Conservation (phyloP, 2,888 invertebrate genomes). For the Dusona sp. region DNA sequence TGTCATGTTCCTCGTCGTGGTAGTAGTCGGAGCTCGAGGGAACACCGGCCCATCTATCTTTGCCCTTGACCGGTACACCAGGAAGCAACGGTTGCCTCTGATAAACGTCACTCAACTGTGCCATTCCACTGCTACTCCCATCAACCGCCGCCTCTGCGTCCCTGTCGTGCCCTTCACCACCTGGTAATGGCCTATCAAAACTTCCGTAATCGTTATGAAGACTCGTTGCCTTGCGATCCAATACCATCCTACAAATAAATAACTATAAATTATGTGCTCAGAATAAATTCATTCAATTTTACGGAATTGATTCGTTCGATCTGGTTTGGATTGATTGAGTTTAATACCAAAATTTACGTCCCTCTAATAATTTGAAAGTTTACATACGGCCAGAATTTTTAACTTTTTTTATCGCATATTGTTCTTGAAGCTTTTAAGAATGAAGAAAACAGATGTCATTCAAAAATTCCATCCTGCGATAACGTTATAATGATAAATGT, state of each 20-base stretch:
- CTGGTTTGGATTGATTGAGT: too few relatives aligned
- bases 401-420: too few relatives aligned
- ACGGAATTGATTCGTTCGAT: too few relatives aligned
- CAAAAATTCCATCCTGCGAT: too few relatives aligned
- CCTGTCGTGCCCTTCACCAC: constrained; percentile 79
- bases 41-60: constrained; percentile 85
- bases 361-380: too few relatives aligned
- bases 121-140: constrained; percentile 83
- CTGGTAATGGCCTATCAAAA: constrained; percentile 85
- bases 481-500: too few relatives aligned
- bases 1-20: constrained; percentile 85
- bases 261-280: not conserved
- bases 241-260: constrained; percentile 87
- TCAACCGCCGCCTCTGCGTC: constrained; percentile 84
- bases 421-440: too few relatives aligned
- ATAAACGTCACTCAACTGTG: constrained; percentile 86
- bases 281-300: not conserved
- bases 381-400: too few relatives aligned
- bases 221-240: constrained; percentile 87
- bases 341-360: too few relatives aligned
- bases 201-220: constrained; percentile 88
- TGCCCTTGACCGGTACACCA: constrained; percentile 83
- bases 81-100: constrained; percentile 88
- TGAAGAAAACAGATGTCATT: too few relatives aligned
- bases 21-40: constrained; percentile 84